Conservation (phyloP, 2,888 invertebrate genomes). For the Cheilosia vernalis region DNA sequence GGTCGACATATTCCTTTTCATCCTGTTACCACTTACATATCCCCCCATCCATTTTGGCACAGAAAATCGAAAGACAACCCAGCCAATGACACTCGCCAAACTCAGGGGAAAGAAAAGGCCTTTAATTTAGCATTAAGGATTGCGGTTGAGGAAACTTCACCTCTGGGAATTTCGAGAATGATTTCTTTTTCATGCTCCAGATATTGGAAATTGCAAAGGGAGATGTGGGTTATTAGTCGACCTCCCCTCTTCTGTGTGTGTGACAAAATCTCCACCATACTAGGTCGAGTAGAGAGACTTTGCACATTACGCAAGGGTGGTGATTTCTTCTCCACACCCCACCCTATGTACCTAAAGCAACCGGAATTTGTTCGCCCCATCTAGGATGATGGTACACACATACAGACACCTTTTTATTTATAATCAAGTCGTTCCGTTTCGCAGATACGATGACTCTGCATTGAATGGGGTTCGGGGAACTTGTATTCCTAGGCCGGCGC, state of each 20-base stretch:
- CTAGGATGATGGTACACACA: neutral
- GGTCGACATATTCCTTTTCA: slow-evolving; percentile 31
- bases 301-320: slow-evolving; percentile 16
- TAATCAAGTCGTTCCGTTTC: slow-evolving; percentile 3
- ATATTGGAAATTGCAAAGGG: slow-evolving; percentile 16
- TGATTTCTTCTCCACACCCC: slow-evolving; percentile 23
- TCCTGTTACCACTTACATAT: slow-evolving; percentile 31
- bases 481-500: neutral
- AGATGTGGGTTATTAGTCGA: slow-evolving; percentile 35
- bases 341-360: neutral
- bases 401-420: slow-evolving; percentile 10
- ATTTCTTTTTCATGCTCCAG: slow-evolving; percentile 54
- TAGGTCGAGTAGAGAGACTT: slow-evolving; percentile 1
- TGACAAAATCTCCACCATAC: slow-evolving; percentile 47
- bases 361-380: slow-evolving; percentile 10
- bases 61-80: slow-evolving; percentile 34
- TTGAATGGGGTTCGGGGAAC: slow-evolving; percentile 15
- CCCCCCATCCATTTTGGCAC: slow-evolving; percentile 7
- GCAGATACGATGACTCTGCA: slow-evolving; percentile 29
- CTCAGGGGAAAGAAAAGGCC: slow-evolving; percentile 23
- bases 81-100: no score
- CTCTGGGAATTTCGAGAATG: slow-evolving; percentile 54
- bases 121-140: slow-evolving; percentile 61
- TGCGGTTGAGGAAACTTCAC: slow-evolving; percentile 58
- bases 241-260: slow-evolving; percentile 14